Evolutionary conservation across 2,888 invertebrate species (phyloP).

Genomic region (Nymphalis c-album): DNA sequence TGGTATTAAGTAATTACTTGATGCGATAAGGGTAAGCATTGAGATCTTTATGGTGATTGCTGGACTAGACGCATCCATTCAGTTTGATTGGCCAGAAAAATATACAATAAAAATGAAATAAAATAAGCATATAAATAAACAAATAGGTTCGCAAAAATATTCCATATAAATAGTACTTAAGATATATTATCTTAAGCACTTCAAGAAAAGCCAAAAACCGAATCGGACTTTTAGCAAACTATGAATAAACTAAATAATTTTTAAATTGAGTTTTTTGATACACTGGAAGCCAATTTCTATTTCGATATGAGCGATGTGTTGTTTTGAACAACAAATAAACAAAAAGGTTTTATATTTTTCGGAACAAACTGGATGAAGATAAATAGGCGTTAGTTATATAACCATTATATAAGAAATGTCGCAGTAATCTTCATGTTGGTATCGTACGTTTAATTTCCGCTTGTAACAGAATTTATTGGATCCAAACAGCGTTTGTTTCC

Average conservation of each 20-base stretch:
- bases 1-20: constrained; percentile 5
- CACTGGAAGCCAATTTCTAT: too few species aligned
- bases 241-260: too few species aligned
- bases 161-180: neutral
- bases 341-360: neutral
- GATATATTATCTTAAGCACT: neutral
- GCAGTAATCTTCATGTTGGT: constrained; percentile 13
- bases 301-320: too few species aligned
- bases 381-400: neutral
- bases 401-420: neutral
- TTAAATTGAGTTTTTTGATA: too few species aligned
- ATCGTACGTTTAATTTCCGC: constrained; percentile 31
- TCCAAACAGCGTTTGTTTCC: constrained; percentile 22
- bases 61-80: neutral
- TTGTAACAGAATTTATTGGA: constrained; percentile 21
- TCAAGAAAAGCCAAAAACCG: too few species aligned
- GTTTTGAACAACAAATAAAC: too few species aligned
- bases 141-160: neutral
- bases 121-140: too few species aligned
- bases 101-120: neutral
- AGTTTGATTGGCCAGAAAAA: neutral
- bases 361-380: neutral
- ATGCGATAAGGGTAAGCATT: constrained; percentile 7
- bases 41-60: neutral
- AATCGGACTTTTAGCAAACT: too few species aligned